Evolutionary conservation across 2,797 vertebrate genomes (phyloP), one percentile per base, ranked within the genome.

Genomic region (Acestrorhynchus altus): DNA sequence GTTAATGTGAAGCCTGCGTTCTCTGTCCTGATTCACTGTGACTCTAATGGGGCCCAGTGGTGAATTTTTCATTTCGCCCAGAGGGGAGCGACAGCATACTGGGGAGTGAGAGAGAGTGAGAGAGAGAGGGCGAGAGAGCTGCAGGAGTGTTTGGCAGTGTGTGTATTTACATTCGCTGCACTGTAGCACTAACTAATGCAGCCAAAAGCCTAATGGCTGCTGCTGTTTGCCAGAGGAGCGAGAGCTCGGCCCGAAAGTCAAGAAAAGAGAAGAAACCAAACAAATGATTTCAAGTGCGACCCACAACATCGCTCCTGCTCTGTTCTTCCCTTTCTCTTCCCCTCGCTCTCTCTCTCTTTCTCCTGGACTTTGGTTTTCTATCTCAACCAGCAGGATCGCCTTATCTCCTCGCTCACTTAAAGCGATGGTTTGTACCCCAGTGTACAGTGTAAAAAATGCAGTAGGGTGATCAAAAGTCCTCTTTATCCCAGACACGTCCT

Each of bases 61-160:
- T 96, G 95, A 96, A 96, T 96, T 94, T 95, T 96, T 96, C 91
- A 96, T 95, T 85, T 88, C 83, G 93, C 95, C 95, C 93, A 94
- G 91, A 94, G 95, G 94, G 91, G 89, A 87, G 88, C 92, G 89
- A 83, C 84, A 90, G 90, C 89, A 89, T 89, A 86, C 59, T 90
- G 91, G 52, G 6, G 74, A 77, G 35, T 77, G 49, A 78, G 35
- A 68, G 12, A 69, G 44, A 67, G 59, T 70, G 39, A 65, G 49
- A 72, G 66, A 72, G n/a, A 52, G 76, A 67, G 61, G 28, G 66
- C 61, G n/a, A 70, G 6, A 47, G 24, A 74, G 67, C 70, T 63
- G 80, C 51, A 72, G 35, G 61, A 24, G 13, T n/a, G 20, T n/a
- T 51, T 71, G 66, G 47, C 24, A n/a, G 31, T 61, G 61, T 64